Base-by-base conservation (phyloP, 2,113 vertebrate genomes). In the Chunga burmeisteri region DNA sequence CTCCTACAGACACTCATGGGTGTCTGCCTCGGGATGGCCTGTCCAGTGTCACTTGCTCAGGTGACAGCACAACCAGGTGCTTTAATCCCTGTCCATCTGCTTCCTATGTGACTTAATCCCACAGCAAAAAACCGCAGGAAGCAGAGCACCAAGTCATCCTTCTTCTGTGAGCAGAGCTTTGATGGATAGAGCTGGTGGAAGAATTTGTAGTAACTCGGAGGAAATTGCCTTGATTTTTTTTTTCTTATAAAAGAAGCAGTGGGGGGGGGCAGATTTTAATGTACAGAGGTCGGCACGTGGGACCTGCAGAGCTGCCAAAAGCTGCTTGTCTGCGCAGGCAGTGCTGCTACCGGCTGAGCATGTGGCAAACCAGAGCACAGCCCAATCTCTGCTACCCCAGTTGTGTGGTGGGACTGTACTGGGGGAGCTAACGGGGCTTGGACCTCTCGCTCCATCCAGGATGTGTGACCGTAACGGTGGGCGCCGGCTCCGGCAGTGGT, bases 401-500 rank as follows among this genome's bases (percentile, higher is more conserved):
- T 1, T 1, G 18, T 5, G 58, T 5, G 58, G 21, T 30, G 71
- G 90, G 52, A 10, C 0, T 4, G 25, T 7, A 2, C 3, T 7
- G 27, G 61, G 18, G 12, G 27, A 11, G 7, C 47, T 72, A 9
- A 71, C 1, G 0, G 75, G 15, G 19, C 27, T 46, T 1, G 58
- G 25, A 13, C 16, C 26, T 75, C 67, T 50, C 0, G 7, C 29
- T 61, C 47, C 59, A 7, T 4, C 9, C 87, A 97, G 98, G 94
- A 99, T 99, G 99, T 98, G 98, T 4, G 98, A 99, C 95, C 79
- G 98, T 22, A 99, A 98, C 13, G 98, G 99, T 0, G 99, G 99
- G 30, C 95, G 99, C 20, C 97, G 99, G 16, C 98, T 99, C 18
- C 98, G 99, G 87, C 99, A 99, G 98, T 99, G 99, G 99, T 98